Evolutionary conservation across 2,113 vertebrate species (phyloP).

Genomic region (Entelurus aequoreus): DNA sequence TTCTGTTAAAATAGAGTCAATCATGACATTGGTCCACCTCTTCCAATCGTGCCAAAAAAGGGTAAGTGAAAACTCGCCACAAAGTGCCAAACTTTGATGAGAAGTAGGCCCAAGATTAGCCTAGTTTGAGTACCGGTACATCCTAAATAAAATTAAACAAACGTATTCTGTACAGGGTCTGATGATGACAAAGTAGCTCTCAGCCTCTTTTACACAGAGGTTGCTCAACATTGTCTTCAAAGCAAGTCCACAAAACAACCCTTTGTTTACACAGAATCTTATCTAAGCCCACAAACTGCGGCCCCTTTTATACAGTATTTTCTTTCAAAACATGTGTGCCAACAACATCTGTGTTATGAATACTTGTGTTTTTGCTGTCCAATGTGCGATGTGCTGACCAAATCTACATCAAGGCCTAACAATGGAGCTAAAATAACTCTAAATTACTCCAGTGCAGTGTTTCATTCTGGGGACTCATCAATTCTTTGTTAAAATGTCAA

Average conservation of each 20-base stretch:
- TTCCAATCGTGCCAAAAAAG: no score
- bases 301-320: conserved; percentile 3
- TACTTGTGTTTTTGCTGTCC: not conserved
- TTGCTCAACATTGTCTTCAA: conserved; percentile 1
- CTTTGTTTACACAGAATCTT: conserved; percentile 4
- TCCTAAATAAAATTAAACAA: not conserved
- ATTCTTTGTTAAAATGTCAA: not conserved
- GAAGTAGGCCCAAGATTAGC: no score
- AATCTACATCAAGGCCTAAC: not conserved
- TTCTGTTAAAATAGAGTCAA: no score
- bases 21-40: no score
- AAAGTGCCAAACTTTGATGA: no score
- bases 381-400: not conserved
- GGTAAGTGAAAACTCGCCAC: no score
- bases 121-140: no score
- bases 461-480: not conserved
- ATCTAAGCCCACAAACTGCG: conserved; percentile 1
- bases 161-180: not conserved
- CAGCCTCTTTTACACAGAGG: not conserved
- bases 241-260: conserved; percentile 1
- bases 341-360: conserved; percentile 1
- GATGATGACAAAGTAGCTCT: not conserved
- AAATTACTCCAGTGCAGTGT: not conserved
- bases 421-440: not conserved
- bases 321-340: conserved; percentile 1